Conservation (phyloP, 2,797 vertebrate genomes). For the Cynodonichthys magdalenae region DNA sequence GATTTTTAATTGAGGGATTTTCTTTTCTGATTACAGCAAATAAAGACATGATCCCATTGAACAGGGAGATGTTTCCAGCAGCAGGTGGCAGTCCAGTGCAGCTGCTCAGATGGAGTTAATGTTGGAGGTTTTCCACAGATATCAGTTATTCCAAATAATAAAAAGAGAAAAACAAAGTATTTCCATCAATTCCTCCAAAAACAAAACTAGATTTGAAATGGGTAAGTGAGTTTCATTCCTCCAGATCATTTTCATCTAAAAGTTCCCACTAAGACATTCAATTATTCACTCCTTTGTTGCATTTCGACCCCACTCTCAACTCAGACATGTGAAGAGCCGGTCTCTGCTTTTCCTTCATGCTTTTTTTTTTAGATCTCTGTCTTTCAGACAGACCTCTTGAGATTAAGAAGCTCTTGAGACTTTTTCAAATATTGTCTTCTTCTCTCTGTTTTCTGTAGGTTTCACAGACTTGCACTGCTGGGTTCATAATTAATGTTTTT, state of each 20-base stretch:
- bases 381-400: slow-evolving; percentile 32
- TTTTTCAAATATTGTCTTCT: slow-evolving; percentile 1
- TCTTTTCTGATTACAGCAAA: no score
- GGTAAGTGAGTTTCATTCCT: slow-evolving; percentile 42
- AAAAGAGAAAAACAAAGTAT: not conserved
- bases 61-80: slow-evolving; percentile 13
- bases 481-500: slow-evolving; percentile 51
- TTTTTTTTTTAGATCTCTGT: slow-evolving; percentile 28
- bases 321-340: slow-evolving; percentile 22
- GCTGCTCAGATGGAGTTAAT: not conserved
- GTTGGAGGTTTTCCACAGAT: not conserved
- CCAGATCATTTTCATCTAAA: slow-evolving; percentile 26
- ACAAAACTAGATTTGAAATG: slow-evolving; percentile 36
- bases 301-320: slow-evolving; percentile 1
- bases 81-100: slow-evolving; percentile 50
- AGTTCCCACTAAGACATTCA: slow-evolving; percentile 37
- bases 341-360: slow-evolving; percentile 23
- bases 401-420: slow-evolving; percentile 26
- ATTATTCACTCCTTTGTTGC: slow-evolving; percentile 50
- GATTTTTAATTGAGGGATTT: no score
- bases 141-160: not conserved
- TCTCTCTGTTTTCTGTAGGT: slow-evolving; percentile 23
- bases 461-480: slow-evolving; percentile 25
- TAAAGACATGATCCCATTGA: no score
- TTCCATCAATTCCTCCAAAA: slow-evolving; percentile 20